Evolutionary conservation across 2,888 invertebrate genomes (phyloP).

Genomic region (Dicroscelio sp.): DNA sequence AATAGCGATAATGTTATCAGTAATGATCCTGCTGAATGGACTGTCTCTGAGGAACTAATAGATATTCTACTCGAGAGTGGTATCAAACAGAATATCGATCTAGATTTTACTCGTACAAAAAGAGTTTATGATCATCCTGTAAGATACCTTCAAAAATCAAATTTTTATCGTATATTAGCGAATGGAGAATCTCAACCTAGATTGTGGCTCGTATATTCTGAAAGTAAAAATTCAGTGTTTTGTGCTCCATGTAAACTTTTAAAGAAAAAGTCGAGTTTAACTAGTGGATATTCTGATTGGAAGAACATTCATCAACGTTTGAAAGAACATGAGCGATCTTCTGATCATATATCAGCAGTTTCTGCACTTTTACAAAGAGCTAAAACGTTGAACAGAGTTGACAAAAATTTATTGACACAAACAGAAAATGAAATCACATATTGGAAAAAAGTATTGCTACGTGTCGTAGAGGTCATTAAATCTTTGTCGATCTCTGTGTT

Average conservation of each 20-base stretch:
- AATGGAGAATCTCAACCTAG: conserved; percentile 37
- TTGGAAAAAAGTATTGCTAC: conserved; percentile 33
- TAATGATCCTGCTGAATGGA: too few species aligned
- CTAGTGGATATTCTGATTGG: conserved; percentile 39
- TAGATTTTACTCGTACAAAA: too few species aligned
- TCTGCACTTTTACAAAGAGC: conserved; percentile 9
- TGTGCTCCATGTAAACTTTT: conserved; percentile 37
- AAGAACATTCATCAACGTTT: conserved; percentile 41
- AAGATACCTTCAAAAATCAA: conserved; percentile 28
- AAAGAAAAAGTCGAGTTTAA: conserved; percentile 30
- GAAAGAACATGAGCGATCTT: conserved; percentile 29
- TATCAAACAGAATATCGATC: too few species aligned
- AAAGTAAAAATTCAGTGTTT: conserved; percentile 22
- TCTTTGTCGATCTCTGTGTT: conserved; percentile 27
- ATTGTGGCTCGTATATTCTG: conserved; percentile 47
- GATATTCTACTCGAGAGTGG: too few species aligned
- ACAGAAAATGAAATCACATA: conserved; percentile 39
- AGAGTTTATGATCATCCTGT: not conserved
- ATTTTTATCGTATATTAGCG: conserved; percentile 46
- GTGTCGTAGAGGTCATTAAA: conserved; percentile 33
- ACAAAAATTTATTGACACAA: conserved; percentile 8
- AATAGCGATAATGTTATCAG: too few species aligned
- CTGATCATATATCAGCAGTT: conserved; percentile 22
- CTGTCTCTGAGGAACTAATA: too few species aligned
- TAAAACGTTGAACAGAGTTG: not conserved